phyloP scores from a whole-genome alignment of 2,113 vertebrate genomes.

The Syngnathoides biaculeatus region DNA sequence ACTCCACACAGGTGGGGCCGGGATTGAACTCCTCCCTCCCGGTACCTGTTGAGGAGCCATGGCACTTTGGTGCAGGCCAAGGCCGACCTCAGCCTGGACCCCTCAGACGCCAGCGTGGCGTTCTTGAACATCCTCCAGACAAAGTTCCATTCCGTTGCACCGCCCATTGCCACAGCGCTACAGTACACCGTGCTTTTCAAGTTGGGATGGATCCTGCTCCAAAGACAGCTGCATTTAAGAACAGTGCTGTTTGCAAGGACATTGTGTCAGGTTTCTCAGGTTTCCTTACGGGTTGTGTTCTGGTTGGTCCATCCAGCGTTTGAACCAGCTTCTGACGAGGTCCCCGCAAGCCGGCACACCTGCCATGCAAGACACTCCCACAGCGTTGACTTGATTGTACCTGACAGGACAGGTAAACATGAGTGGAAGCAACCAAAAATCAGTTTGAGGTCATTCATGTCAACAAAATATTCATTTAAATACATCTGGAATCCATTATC shows the following conservation, averaged over 20 bases:
- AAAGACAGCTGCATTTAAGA: background rate
- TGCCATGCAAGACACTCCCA: conserved; percentile 75
- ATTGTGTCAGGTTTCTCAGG: background rate
- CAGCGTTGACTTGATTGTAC: conserved; percentile 81
- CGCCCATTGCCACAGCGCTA: conserved; percentile 75
- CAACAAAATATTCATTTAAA: too few species aligned
- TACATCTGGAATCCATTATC: too few species aligned
- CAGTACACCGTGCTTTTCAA: conserved; percentile 86
- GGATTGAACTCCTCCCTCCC: too few species aligned
- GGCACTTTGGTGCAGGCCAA: conserved; percentile 78
- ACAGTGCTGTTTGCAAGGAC: background rate
- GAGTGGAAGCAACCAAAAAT: background rate
- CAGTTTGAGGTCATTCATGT: too few species aligned
- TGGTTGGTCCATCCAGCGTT: conserved; percentile 53
- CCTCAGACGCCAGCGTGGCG: conserved; percentile 77
- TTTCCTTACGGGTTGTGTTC: conserved; percentile 69
- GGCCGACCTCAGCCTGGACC: conserved; percentile 77
- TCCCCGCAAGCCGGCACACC: conserved; percentile 60
- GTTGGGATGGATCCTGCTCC: conserved; percentile 82
- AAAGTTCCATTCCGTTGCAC: conserved; percentile 81
- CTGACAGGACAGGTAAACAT: conserved; percentile 55
- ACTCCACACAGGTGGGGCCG: too few species aligned
- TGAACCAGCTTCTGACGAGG: conserved; percentile 48
- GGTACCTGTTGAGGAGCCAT: conserved; percentile 88
- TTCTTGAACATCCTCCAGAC: conserved; percentile 77